Evolutionary conservation across 2,113 vertebrate genomes (phyloP).

Genomic region (Conger conger): DNA sequence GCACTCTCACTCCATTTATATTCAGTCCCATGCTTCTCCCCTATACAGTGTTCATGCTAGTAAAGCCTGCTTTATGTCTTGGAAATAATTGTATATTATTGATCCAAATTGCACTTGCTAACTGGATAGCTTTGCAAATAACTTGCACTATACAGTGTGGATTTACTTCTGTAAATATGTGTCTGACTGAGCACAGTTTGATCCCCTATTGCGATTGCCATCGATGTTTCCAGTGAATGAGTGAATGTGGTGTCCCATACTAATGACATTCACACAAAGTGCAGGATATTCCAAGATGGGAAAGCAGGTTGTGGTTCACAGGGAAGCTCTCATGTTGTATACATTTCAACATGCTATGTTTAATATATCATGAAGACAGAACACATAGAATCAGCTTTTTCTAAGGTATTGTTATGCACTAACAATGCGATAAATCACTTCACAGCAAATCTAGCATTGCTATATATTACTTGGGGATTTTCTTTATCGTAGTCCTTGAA

Average conservation of each 20-base stretch:
- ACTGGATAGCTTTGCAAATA: conserved; percentile 58
- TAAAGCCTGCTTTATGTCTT: conserved; percentile 45
- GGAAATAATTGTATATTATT: conserved; percentile 67
- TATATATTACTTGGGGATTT: too few species aligned
- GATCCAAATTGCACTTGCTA: conserved; percentile 58
- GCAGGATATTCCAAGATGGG: conserved; percentile 17
- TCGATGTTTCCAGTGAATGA: conserved; percentile 38
- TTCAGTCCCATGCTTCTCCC: conserved; percentile 49
- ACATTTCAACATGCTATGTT: not conserved
- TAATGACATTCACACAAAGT: conserved; percentile 39
- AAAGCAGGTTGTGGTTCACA: conserved; percentile 24
- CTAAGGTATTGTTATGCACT: not conserved
- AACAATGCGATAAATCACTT: not conserved
- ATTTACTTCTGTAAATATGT: conserved; percentile 67
- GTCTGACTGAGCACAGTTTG: conserved; percentile 45
- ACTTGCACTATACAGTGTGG: conserved; percentile 52
- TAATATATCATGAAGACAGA: not conserved
- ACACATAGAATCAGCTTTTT: not conserved
- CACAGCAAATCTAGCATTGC: too few species aligned
- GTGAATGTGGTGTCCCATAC: conserved; percentile 44
- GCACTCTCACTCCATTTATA: conserved; percentile 24
- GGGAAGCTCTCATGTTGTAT: not conserved
- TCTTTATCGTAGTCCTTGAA: too few species aligned
- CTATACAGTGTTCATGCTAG: conserved; percentile 50
- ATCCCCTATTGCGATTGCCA: conserved; percentile 42